Conservation (phyloP, 2,888 invertebrate species). For the Tiliacea citrago region DNA sequence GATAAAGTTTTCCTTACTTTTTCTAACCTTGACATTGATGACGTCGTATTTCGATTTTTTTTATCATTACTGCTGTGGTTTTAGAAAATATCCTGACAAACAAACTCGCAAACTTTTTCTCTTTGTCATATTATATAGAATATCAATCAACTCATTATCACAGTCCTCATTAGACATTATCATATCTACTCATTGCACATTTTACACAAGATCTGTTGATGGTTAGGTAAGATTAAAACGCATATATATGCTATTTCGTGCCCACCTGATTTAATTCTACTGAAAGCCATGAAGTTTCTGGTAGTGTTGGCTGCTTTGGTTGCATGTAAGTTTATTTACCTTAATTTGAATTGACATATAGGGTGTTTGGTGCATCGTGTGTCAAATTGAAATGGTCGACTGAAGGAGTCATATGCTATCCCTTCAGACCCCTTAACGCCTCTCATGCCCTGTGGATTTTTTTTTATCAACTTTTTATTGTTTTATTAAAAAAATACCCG, state of each 20-base stretch:
- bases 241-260: constrained; percentile 36
- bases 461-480: too few species aligned
- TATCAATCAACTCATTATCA: constrained; percentile 24
- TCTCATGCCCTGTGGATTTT: too few species aligned
- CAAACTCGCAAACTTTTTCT: not conserved
- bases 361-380: too few species aligned
- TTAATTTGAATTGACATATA: not conserved
- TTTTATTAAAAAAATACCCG: too few species aligned
- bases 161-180: constrained; percentile 12
- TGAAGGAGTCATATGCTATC: too few species aligned
- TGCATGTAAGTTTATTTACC: constrained; percentile 33
- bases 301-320: constrained; percentile 46
- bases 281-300: constrained; percentile 39
- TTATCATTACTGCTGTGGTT: not conserved
- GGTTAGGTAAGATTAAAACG: constrained; percentile 16
- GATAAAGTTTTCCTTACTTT: not conserved
- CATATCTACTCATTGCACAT: constrained; percentile 10
- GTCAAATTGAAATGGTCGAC: too few species aligned
- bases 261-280: constrained; percentile 18
- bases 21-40: too few species aligned
- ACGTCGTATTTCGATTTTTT: not conserved
- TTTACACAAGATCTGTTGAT: constrained; percentile 21
- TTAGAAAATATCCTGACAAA: constrained; percentile 4
- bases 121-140: not conserved
- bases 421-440: too few species aligned